Conservation (phyloP, 2,888 invertebrate genomes). For the Drosophila yooni region DNA sequence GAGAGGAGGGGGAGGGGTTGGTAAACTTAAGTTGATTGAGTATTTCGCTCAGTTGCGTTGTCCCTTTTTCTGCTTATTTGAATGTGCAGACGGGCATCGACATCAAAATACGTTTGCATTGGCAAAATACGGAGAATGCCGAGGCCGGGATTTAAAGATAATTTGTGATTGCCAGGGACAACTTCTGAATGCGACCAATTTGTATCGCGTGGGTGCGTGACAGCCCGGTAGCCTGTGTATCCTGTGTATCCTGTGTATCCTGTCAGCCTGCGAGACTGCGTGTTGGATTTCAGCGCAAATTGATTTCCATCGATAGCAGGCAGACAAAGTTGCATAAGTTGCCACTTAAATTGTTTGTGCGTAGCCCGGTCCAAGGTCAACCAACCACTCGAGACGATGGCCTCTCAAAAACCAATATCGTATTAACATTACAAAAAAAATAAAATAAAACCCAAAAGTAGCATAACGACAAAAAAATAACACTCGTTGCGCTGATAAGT, state of each 20-base stretch:
- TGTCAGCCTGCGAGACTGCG: background rate
- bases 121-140: conserved; percentile 19
- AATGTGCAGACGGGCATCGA: conserved; percentile 52
- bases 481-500: conserved; percentile 37
- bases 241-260: background rate
- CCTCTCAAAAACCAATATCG: conserved; percentile 56
- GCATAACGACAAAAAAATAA: conserved; percentile 33
- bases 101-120: conserved; percentile 45
- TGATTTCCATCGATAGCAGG: conserved; percentile 69
- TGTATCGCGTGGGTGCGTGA: conserved; percentile 39
- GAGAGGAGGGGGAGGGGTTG: background rate
- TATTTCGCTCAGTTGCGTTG: conserved; percentile 47
- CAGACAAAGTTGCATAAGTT: conserved; percentile 61
- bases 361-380: conserved; percentile 51
- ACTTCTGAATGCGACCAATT: conserved; percentile 49
- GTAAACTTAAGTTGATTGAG: conserved; percentile 63
- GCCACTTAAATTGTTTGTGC: conserved; percentile 52
- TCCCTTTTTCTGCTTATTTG: conserved; percentile 57
- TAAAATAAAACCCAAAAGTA: background rate
- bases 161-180: conserved; percentile 53
- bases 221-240: background rate
- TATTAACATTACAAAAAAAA: conserved; percentile 19
- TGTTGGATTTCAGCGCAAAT: conserved; percentile 48
- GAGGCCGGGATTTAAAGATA: conserved; percentile 50
- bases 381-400: conserved; percentile 46